Evolutionary conservation across 2,888 invertebrate species (phyloP), one percentile per base, ranked within the genome.

Genomic region (Diaphora mendica): DNA sequence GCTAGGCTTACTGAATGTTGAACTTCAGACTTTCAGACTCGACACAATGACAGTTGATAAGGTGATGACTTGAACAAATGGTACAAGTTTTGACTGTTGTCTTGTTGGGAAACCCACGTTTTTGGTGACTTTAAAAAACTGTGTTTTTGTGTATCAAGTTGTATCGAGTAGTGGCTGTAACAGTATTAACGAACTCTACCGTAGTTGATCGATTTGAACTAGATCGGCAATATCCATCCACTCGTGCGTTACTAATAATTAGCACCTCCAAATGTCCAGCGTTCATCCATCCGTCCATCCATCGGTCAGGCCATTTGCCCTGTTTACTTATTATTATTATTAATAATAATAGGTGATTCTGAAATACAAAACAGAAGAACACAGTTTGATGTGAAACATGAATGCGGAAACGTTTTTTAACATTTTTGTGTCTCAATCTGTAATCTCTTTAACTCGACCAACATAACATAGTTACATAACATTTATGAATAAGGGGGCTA

Each of bases 221-320:
- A 79, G 79, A 83, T 77, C 74, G 71, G 20, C 44, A 77, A 79
- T 77, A 81, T 74, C 75, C 76, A 77, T 75, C 75, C 74, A 69
- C 77, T 78, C 81, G 79, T 76, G 84, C 84, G 81, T 78, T 74
- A 78, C 82, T 73, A 80, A 77, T 75, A 82, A 84, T 86, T 82
- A 82, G 78, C 69, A 71, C 73, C 30, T 69, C 69, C 74, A 75
- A 84, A 77, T 77, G 65, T 73, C 23, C 39, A n/a, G 35, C 23
- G 64, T 23, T 20, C 8, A 23, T 51, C 15, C 51, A 51, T 51
- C 48, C 23, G 9, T 23, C 51, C 8, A 51, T n/a, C 11, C n/a
- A 55, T 55, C 9, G 23, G 51, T 55, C 11, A 55, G n/a, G 11
- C n/a, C 23, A 51, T 9, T 51, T 51, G 51, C 23, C 51, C 5